Evolutionary conservation across 2,888 invertebrate species (phyloP).

Genomic region (Anthrax anthrax): DNA sequence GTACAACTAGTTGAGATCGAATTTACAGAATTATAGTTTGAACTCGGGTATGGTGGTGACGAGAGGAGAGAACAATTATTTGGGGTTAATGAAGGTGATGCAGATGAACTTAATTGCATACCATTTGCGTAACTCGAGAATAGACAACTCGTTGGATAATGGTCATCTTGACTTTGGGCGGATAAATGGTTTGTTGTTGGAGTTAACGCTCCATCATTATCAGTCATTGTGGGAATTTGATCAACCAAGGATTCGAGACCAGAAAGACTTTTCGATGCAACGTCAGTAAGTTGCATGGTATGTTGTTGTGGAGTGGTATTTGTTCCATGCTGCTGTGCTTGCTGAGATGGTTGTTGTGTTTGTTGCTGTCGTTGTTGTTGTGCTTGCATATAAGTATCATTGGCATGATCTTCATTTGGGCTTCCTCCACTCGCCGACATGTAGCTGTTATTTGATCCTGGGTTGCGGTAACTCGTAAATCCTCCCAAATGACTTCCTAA

Average conservation of each 20-base stretch:
- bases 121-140: conserved; percentile 8
- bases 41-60: conserved; percentile 2
- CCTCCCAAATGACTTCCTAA: background rate
- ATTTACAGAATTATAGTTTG: conserved; percentile 1
- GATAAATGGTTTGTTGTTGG: background rate
- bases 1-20: conserved; percentile 2
- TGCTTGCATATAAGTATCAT: conserved; percentile 4
- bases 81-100: conserved; percentile 3
- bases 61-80: conserved; percentile 6
- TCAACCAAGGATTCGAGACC: conserved; percentile 80
- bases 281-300: conserved; percentile 36
- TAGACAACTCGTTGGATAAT: conserved; percentile 10
- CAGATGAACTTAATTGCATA: conserved; percentile 4
- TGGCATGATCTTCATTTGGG: conserved; percentile 4
- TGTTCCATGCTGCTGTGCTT: conserved; percentile 11
- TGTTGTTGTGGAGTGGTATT: conserved; percentile 10
- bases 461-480: conserved; percentile 20
- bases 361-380: conserved; percentile 12
- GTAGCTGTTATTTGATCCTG: conserved; percentile 21
- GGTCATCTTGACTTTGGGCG: conserved; percentile 7
- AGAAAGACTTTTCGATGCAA: conserved; percentile 72
- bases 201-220: conserved; percentile 38
- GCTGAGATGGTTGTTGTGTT: conserved; percentile 23
- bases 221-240: conserved; percentile 79
- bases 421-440: conserved; percentile 9